Base-by-base conservation (phyloP, 2,888 invertebrate genomes). In the Thereva nobilitata region DNA sequence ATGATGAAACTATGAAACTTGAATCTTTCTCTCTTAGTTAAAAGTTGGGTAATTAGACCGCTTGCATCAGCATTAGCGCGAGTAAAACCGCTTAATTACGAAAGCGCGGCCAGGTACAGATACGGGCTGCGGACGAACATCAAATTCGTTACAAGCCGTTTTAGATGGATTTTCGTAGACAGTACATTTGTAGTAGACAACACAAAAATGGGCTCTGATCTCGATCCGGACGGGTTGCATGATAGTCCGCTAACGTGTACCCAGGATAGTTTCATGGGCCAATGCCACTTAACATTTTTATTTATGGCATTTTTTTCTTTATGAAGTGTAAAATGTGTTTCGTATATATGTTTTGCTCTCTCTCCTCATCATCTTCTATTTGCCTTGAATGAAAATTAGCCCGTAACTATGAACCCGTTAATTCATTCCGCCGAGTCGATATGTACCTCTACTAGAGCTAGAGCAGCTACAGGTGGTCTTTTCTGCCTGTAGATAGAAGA, bases 1-100 rank as follows among this genome's bases (percentile, higher is more conserved):
- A 47, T 61, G 61, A 61, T 42, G 61, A 61, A 61, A 61, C 50
- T 53, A 23, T 61, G 61, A 61, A 61, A 61, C 50, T 61, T 61
- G 61, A 61, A 61, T 61, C 61, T 61, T 41, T 61, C 41, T 50
- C 61, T 50, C 41, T 50, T 50, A 61, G 34, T 38, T 23, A 23
- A 23, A 23, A 23, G 61, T 61, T 61, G 50, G 34, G 61, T 61
- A 61, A 61, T 61, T 61, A 61, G 61, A 61, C 50, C 61, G 41
- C 61, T 61, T 61, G 61, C 61, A 61, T 50, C 61, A 61, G 50
- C 40, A 40, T 10, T 23, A 23, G 23, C 23, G 1, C 23, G 23
- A 23, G 41, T 12, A 61, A 61, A 61, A 61, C 61, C 61, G 10
- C 61, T 61, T 61, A 61, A 50, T 61, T 61, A 50, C 61, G 61